phyloP scores from a whole-genome alignment of 1,140 invertebrate genomes.

The Drosophila funebris region DNA sequence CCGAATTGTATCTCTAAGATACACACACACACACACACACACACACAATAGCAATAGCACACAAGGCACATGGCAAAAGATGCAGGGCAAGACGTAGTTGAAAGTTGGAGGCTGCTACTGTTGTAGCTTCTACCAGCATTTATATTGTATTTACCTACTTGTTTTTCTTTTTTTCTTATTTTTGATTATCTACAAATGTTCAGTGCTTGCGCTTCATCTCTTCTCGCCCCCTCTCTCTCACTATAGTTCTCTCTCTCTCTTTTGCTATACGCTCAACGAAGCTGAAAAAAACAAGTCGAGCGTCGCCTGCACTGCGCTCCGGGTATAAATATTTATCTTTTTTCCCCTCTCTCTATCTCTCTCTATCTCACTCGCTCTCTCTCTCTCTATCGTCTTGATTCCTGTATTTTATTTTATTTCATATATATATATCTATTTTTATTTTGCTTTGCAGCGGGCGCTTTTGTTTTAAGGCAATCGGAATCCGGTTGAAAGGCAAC shows the following conservation, averaged over 20 bases:
- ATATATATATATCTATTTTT: constrained; percentile 20
- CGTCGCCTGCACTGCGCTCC: constrained; percentile 77
- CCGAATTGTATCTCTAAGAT: constrained; percentile 77
- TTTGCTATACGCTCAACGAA: constrained; percentile 76
- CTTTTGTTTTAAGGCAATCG: constrained; percentile 80
- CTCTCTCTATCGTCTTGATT: constrained; percentile 45
- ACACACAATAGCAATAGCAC: too few relatives aligned
- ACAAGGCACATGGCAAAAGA: too few relatives aligned
- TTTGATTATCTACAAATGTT: constrained; percentile 82
- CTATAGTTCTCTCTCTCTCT: constrained; percentile 18
- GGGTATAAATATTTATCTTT: constrained; percentile 81
- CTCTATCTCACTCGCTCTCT: too few relatives aligned
- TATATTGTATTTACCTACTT: constrained; percentile 83
- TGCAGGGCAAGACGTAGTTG: constrained; percentile 10
- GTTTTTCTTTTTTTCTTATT: constrained; percentile 83
- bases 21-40: too few relatives aligned
- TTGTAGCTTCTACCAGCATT: constrained; percentile 69
- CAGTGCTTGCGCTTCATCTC: constrained; percentile 45
- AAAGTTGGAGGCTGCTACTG: constrained; percentile 2
- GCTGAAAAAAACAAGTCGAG: constrained; percentile 82
- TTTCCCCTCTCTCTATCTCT: too few relatives aligned
- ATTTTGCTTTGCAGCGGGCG: constrained; percentile 38
- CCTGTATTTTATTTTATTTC: constrained; percentile 18
- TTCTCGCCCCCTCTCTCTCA: constrained; percentile 31
- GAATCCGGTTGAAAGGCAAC: constrained; percentile 51